phyloP scores from a whole-genome alignment of 2,797 vertebrate species.

The Pteropus rufus region DNA sequence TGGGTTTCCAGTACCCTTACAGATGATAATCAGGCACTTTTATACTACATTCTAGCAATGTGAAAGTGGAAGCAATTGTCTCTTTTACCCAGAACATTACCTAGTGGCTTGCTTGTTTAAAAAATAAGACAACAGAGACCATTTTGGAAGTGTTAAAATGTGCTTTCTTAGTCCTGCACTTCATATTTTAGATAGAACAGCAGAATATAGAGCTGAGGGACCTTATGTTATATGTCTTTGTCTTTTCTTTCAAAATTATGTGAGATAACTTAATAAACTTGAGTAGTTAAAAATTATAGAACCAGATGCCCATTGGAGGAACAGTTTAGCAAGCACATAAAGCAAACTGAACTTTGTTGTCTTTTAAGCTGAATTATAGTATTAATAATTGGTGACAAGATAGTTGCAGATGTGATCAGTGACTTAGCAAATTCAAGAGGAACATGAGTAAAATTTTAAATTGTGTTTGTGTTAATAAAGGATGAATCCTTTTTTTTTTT shows the following conservation, averaged over 20 bases:
- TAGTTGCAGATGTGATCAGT: neutral
- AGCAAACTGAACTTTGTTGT: neutral
- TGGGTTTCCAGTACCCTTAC: neutral
- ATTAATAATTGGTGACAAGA: neutral
- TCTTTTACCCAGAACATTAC: neutral
- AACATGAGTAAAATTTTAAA: neutral
- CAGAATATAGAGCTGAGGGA: neutral
- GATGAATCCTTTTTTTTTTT: neutral
- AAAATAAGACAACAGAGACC: neutral
- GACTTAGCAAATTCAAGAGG: neutral
- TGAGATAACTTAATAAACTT: neutral
- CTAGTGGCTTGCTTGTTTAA: neutral
- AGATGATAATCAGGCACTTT: neutral
- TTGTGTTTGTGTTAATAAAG: conserved; percentile 26
- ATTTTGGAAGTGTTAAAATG: neutral
- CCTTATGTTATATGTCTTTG: neutral
- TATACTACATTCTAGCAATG: neutral
- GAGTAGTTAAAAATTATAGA: neutral
- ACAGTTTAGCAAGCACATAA: neutral
- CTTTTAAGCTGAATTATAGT: neutral
- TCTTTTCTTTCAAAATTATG: neutral
- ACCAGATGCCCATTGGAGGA: neutral
- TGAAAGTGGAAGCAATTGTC: neutral
- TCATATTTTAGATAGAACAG: neutral
- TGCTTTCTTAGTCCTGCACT: neutral